Evolutionary conservation across 2,797 vertebrate genomes (phyloP).

Genomic region (Echeneis naucrates): DNA sequence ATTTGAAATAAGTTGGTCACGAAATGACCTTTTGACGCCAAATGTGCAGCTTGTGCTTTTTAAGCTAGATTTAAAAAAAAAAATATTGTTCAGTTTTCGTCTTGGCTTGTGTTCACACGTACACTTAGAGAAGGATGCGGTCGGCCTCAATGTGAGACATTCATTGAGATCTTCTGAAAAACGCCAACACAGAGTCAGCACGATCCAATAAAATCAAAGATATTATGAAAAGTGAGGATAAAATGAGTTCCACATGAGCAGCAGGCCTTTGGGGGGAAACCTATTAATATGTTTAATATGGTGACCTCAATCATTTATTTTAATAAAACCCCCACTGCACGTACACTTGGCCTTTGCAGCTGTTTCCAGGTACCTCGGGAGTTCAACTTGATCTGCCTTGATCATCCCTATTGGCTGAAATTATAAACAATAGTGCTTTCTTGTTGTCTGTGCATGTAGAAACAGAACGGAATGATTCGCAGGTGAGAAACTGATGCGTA

Average conservation of each 20-base stretch:
- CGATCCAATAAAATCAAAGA: conserved; percentile 73
- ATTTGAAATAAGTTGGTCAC: conserved; percentile 34
- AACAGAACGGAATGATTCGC: conserved; percentile 34
- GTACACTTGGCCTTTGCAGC: conserved; percentile 54
- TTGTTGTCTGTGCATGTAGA: conserved; percentile 35
- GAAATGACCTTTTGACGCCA: conserved; percentile 23
- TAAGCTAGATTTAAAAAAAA: neutral
- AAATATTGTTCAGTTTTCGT: neutral
- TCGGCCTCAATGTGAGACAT: conserved; percentile 51
- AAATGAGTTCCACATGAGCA: conserved; percentile 80
- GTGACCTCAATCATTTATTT: conserved; percentile 66
- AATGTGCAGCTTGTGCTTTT: conserved; percentile 4
- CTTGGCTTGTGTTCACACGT: conserved; percentile 38
- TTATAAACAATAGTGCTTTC: conserved; percentile 24
- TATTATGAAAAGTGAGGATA: conserved; percentile 61
- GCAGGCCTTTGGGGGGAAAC: conserved; percentile 42
- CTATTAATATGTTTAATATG: conserved; percentile 76
- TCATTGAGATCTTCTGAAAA: conserved; percentile 53
- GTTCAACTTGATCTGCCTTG: conserved; percentile 48
- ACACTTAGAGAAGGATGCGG: conserved; percentile 33
- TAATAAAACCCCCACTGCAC: conserved; percentile 42
- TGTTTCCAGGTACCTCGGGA: conserved; percentile 58
- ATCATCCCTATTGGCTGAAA: conserved; percentile 35
- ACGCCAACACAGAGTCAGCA: conserved; percentile 26
- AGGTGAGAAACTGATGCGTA: conserved; percentile 46